Evolutionary conservation across 2,888 invertebrate genomes (phyloP), one percentile per base, ranked within the genome.

Genomic region (Amitus sp.): DNA sequence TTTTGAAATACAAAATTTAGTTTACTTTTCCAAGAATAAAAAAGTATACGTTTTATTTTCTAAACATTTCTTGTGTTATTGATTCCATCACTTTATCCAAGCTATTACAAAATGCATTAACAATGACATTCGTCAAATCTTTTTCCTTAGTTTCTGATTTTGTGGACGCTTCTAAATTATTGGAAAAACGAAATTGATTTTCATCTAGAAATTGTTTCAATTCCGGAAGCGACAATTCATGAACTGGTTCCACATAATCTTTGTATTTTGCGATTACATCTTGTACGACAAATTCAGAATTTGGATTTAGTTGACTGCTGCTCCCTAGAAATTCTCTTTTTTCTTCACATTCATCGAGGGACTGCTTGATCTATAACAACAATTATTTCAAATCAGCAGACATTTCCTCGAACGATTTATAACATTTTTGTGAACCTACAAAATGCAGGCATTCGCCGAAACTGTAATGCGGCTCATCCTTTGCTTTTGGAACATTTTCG

Each of bases 101-200:
- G 89, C 86, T 66, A 72, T 89, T 86, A 73, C 89, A 89, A 68
- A 90, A 85, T 20, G 90, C 85, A 77, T 90, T 88, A 19, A 91
- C 85, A 30, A 91, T 77, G 33, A 85, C 82, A 62, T 75, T 68
- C 46, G 28, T 10, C 5, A 28, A 3, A 17, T 46, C 23, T 43
- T 42, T 13, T n/a, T 34, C 17, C 33, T 10, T 9, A n/a, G 9
- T 17, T 13, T 48, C 48, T 23, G 9, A 27, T 10, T 27, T 34
- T 15, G 37, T 9, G 2, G 33, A 33, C n/a, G 2, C 10, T 18
- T 28, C 19, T 10, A 30, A 23, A 47, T 51, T 27, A 27, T 54
- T 34, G 23, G 15, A 7, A 43, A 66, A 64, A 10, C 55, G 51
- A 7, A 37, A 51, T 6, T 12, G 46, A 39, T 47, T 61, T 10